Percentiles rank a stretch among this genome's conserved stretches.
These are phyloP conservation scores for Agrochola macilenta DNA, from an alignment of 2,888 invertebrate genomes.

Conservation along the genomic window DNA sequence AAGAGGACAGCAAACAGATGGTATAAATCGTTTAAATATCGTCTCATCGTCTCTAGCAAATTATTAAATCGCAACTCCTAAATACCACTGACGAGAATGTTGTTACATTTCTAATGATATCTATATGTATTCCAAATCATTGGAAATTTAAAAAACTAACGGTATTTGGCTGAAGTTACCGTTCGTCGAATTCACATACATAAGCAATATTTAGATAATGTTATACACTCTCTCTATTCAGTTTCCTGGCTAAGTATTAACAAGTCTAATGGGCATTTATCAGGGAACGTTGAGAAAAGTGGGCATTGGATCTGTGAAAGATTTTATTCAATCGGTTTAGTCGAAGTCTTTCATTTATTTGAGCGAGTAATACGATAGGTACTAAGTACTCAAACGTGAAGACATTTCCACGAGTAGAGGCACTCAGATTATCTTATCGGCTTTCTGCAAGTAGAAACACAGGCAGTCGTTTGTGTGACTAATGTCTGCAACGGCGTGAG, in stretches of 20 bases:
- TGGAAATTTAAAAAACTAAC: slow-evolving; percentile 76
- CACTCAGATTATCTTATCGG: slow-evolving; percentile 66
- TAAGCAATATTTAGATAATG: slow-evolving; percentile 72
- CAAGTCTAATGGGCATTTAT: slow-evolving; percentile 68
- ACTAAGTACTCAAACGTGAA: slow-evolving; percentile 47
- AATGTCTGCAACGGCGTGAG: slow-evolving; percentile 64
- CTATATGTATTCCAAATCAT: slow-evolving; percentile 66
- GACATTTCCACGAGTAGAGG: slow-evolving; percentile 46
- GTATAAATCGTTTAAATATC: slow-evolving; percentile 23
- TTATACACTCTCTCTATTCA: slow-evolving; percentile 63
- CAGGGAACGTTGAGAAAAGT: slow-evolving; percentile 42
- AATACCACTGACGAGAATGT: slow-evolving; percentile 48
- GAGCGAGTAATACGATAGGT: slow-evolving; percentile 16
- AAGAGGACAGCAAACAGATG: slow-evolving; percentile 26
- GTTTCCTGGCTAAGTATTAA: slow-evolving; percentile 64
- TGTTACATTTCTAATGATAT: slow-evolving; percentile 62
- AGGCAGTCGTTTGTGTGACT: slow-evolving; percentile 62
- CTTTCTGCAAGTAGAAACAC: slow-evolving; percentile 65
- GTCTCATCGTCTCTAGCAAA: slow-evolving; percentile 39
- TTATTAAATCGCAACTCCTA: slow-evolving; percentile 37
- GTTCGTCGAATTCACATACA: slow-evolving; percentile 74
- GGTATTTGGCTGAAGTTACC: slow-evolving; percentile 71
- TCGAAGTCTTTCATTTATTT: slow-evolving; percentile 37
- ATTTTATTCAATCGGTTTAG: slow-evolving; percentile 23
- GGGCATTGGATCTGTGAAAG: slow-evolving; percentile 28